A percentile compares a stretch with the other conserved stretches of the same genome.
Evolutionary conservation across 2,888 invertebrate species (phyloP).

Genomic region (Drosophila paracracens): DNA sequence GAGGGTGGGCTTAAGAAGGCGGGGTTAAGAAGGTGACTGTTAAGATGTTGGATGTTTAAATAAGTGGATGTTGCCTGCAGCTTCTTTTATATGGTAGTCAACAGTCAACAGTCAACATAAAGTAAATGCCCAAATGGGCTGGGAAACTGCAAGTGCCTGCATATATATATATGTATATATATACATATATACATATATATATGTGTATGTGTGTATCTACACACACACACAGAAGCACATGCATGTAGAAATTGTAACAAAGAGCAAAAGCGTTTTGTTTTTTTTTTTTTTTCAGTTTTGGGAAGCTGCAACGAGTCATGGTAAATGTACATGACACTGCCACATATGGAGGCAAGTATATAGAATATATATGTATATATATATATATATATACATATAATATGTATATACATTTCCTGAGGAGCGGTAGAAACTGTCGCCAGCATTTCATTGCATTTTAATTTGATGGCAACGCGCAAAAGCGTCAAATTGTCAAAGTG

Average conservation of each 20-base stretch:
- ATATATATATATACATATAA: neutral
- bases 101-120: neutral
- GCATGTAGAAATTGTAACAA: constrained; percentile 26
- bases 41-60: neutral
- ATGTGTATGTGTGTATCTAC: constrained; percentile 17
- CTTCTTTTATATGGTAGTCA: neutral
- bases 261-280: constrained; percentile 20
- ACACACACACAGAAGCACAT: constrained; percentile 2
- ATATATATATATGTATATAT: neutral
- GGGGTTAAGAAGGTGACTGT: neutral
- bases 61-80: neutral
- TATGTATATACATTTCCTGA: constrained; percentile 5
- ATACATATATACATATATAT: neutral
- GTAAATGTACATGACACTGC: constrained; percentile 18
- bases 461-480: constrained; percentile 61
- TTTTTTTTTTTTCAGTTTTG: constrained; percentile 23
- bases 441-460: constrained; percentile 62
- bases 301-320: constrained; percentile 37
- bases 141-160: constrained; percentile 37
- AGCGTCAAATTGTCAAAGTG: constrained; percentile 17
- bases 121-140: neutral
- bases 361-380: neutral
- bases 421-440: neutral
- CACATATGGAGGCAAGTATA: constrained; percentile 25
- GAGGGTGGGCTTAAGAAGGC: neutral